Evolutionary conservation across 2,888 invertebrate genomes (phyloP).

Genomic region (Drosophila lutescens): DNA sequence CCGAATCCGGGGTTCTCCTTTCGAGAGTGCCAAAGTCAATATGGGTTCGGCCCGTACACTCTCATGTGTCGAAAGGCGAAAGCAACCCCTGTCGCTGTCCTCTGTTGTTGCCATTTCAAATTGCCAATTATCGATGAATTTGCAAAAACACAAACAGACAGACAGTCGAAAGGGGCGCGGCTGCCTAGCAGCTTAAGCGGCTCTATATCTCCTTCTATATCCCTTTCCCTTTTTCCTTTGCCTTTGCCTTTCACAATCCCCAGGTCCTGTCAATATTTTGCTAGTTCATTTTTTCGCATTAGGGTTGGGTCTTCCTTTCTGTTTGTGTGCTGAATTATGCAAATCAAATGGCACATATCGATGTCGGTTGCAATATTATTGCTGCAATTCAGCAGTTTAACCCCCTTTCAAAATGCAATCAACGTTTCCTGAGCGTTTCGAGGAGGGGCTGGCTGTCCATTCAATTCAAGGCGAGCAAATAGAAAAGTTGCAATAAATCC

Average conservation of each 20-base stretch:
- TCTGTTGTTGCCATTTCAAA: slow-evolving; percentile 75
- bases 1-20: slow-evolving; percentile 15
- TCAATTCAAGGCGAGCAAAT: slow-evolving; percentile 19
- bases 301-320: slow-evolving; percentile 47
- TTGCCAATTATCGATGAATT: slow-evolving; percentile 81
- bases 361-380: slow-evolving; percentile 77
- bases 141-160: slow-evolving; percentile 75
- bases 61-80: slow-evolving; percentile 61
- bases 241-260: slow-evolving; percentile 10
- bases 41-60: slow-evolving; percentile 18
- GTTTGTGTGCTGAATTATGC: slow-evolving; percentile 64
- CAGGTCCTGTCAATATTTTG: slow-evolving; percentile 59
- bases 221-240: neutral
- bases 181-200: slow-evolving; percentile 69
- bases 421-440: slow-evolving; percentile 23
- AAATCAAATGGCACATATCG: slow-evolving; percentile 78
- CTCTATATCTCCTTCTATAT: slow-evolving; percentile 23
- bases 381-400: slow-evolving; percentile 72
- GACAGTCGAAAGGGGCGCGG: slow-evolving; percentile 45
- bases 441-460: slow-evolving; percentile 21
- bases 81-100: slow-evolving; percentile 64
- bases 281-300: slow-evolving; percentile 48
- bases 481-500: slow-evolving; percentile 23
- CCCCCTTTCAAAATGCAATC: slow-evolving; percentile 56
- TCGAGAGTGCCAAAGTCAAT: slow-evolving; percentile 50